phyloP scores from a whole-genome alignment of 2,797 vertebrate genomes.

The Anolis apletophallus region DNA sequence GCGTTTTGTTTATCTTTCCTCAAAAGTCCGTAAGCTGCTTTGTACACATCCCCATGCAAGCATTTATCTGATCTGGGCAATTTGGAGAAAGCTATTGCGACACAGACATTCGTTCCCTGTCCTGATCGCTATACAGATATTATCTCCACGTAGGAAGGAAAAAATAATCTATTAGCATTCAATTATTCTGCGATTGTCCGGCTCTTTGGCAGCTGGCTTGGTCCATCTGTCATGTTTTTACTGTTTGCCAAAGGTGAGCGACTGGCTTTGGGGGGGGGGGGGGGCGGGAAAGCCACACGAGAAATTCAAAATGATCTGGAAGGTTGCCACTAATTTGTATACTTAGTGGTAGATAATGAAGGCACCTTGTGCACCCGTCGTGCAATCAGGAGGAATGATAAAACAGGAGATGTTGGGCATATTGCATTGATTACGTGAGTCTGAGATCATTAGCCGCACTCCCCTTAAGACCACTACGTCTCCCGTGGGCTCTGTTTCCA shows the following conservation, averaged over 20 bases:
- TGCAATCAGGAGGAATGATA: not conserved
- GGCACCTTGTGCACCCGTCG: not conserved
- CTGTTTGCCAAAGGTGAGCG: conserved; percentile 12
- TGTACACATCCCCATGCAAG: not conserved
- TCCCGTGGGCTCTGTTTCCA: not conserved
- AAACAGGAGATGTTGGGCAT: not conserved
- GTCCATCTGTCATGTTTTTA: conserved; percentile 15
- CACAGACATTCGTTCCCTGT: not conserved
- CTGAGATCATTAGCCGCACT: not conserved
- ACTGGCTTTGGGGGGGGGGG: no score
- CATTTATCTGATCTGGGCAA: not conserved
- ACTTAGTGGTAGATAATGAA: not conserved
- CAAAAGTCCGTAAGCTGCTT: not conserved
- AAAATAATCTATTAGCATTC: not conserved
- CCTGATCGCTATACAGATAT: not conserved
- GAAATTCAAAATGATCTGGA: conserved; percentile 19
- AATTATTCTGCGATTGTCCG: not conserved
- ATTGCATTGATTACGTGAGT: not conserved
- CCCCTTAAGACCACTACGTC: not conserved
- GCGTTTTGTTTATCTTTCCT: not conserved
- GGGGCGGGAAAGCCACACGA: not conserved
- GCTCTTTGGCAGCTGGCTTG: not conserved
- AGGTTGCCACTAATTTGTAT: conserved; percentile 5
- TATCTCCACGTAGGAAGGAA: not conserved
- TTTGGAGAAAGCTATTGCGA: not conserved